Base-by-base conservation (phyloP, 1,140 invertebrate genomes). In the Dendrolimus punctatus region DNA sequence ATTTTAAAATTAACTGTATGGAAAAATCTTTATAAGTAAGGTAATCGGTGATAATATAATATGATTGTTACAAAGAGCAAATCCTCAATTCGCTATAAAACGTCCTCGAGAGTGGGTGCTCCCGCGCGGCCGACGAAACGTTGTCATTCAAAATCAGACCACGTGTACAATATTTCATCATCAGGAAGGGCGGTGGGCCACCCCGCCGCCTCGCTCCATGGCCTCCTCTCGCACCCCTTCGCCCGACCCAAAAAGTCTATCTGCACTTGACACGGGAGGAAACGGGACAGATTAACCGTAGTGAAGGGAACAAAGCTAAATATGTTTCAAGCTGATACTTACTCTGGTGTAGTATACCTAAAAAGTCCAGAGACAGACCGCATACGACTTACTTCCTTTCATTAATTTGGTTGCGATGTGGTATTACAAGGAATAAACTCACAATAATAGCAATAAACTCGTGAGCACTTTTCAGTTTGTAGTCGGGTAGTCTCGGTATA, bases 121-220 rank as follows among this genome's bases (percentile, higher is more conserved):
- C 69, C 64, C 67, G 70, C 61, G 71, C 71, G 71, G 64, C 71
- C 69, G 73, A 79, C 68, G 73, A 78, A 89, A 87, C 87, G 87
- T 88, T 89, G 89, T 90, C 88, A 89, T 90, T 90, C 87, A 89
- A 86, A 90, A 89, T 90, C 89, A 89, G 88, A 90, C 89, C 89
- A 90, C 89, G 89, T 90, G 89, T 89, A 88, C 88, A 88, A 90
- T 90, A 90, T 90, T 90, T 90, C 89, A 90, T 90, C 89, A 89
- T 90, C 89, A 90, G 73, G 68, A 62, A 67, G 74, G 79, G 75
- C 64, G 75, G 73, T 51, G 54, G 57, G 38, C 49, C 49, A 51
- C 50, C 50, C 51, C 55, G 37, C n/a, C 59, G 51, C 39, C 47
- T 55, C 39, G 44, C 50, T 53, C 45, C 49, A 43, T 42, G 54